Base-by-base conservation (phyloP, 2,888 invertebrate species). In the Laspeyria flexula region DNA sequence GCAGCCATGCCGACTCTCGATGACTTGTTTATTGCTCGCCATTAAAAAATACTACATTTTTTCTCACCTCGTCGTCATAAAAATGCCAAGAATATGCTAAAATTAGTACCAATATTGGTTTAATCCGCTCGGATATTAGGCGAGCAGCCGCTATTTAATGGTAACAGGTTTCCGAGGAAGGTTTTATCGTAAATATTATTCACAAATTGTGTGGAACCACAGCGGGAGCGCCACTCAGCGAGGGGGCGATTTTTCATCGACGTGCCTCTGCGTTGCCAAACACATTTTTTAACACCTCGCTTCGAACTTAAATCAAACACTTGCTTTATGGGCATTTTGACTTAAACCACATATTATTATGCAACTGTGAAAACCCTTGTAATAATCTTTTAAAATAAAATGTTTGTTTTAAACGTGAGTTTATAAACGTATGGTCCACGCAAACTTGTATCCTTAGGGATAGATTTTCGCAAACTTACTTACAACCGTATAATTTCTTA, bases 201-300 rank as follows among this genome's bases (percentile, higher is more conserved):
- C 76, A 85, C 86, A 88, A 89, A 85, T 89, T 89, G 87, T 86
- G 82, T 77, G 78, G 77, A 78, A 73, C 79, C 90, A 39, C 90
- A 88, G 90, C 90, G 83, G 90, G 90, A 72, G 86, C 78, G 76
- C 74, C 74, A 76, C 90, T 75, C 91, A 87, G 91, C 89, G 79
- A 86, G 90, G 87, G 90, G 90, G 80, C 91, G 82, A 91, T 90
- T 89, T 90, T 86, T 91, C 91, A 89, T 85, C 84, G 77, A 76
- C 74, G 76, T 82, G 83, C 86, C 87, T 87, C 81, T 73, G 81
- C 85, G 81, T 77, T 82, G 85, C 85, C 87, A 88, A 86, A 90
- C 88, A 87, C 85, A 91, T 88, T 91, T 90, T 85, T 92, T 91
- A 91, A 92, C 91, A 92, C 91, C 90, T 92, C 77, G 81, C 70